Percentiles rank a stretch among this genome's conserved stretches.
Conservation (phyloP, 1,140 invertebrate species). For the Nilaparvata lugens region DNA sequence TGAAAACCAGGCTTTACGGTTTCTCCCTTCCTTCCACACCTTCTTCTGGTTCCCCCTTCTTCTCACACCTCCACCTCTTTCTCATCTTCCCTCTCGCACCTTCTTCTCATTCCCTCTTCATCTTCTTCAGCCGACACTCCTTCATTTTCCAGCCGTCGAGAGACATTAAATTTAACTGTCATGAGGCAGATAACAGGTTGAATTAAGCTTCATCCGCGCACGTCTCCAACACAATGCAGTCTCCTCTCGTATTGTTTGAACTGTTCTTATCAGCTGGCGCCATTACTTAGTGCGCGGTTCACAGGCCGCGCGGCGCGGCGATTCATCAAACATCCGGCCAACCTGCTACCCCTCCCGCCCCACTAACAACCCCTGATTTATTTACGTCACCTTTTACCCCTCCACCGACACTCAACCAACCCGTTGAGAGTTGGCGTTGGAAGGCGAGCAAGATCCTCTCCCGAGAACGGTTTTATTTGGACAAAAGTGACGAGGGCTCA, state of each 20-base stretch:
- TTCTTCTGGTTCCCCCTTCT: too few species aligned
- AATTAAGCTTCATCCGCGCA: conserved; percentile 5
- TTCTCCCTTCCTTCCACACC: too few species aligned
- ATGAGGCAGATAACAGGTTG: conserved; percentile 5
- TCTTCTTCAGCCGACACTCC: background rate
- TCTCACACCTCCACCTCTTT: too few species aligned
- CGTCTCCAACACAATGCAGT: background rate
- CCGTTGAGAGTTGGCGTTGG: too few species aligned
- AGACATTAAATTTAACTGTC: conserved; percentile 6
- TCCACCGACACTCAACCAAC: too few species aligned
- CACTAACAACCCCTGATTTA: background rate
- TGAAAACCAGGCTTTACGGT: too few species aligned
- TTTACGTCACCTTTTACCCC: too few species aligned
- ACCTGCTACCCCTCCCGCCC: background rate
- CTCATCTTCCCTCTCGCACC: too few species aligned
- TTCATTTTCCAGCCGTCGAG: background rate
- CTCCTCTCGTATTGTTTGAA: conserved; percentile 2
- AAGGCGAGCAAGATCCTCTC: too few species aligned
- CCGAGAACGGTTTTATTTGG: too few species aligned
- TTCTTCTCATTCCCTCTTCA: too few species aligned
- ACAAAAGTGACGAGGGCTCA: too few species aligned
- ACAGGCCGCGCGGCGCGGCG: background rate
- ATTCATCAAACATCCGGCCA: background rate
- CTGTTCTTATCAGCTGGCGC: background rate
- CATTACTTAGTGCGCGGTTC: background rate